Base-by-base conservation (phyloP, 1,140 invertebrate species). In the Drosophila lowei region DNA sequence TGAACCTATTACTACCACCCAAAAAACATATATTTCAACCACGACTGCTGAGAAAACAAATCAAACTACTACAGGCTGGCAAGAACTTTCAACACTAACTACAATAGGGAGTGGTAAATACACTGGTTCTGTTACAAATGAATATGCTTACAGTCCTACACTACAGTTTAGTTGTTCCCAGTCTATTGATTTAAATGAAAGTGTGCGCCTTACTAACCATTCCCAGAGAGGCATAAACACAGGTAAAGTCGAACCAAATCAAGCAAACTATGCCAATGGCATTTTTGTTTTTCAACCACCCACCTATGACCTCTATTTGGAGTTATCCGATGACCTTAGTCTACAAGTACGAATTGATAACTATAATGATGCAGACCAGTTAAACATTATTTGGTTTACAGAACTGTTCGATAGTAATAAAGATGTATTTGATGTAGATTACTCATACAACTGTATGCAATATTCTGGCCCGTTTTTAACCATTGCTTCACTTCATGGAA, bases 341-440 rank as follows among this genome's bases (percentile, higher is more conserved):
- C 65, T 84, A 2, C 54, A 50, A n/a, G 78, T 77, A 0, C 23
- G 8, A 2, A 72, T 88, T 15, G 47, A 70, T 0, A 61, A 58
- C 7, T 80, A 68, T 47, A 6, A 58, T n/a, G 21, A 2, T 2
- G 9, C 55, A 8, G 57, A 62, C 15, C 21, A 59, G 9, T 34
- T 78, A 6, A 77, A 77, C 25, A 81, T 88, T 1, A 70, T 86
- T 42, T 88, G 84, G 80, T 88, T 88, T 28, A 76, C 65, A 2
- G 74, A 77, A 28, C 25, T 54, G 4, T 6, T 49, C n/a, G 49
- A 53, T 7, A n/a, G 2, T 18, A 34, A 13, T 5, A 38, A 25
- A 16, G 11, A 48, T 1, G 9, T 43, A n/a, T 23, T 57, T 1
- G 4, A 49, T 11, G 44, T 64, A 2, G 72, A 83, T 21, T 38